Percentiles rank a stretch among this genome's conserved stretches.
Evolutionary conservation across 2,797 vertebrate species (phyloP).

Genomic region (Nasua narica): DNA sequence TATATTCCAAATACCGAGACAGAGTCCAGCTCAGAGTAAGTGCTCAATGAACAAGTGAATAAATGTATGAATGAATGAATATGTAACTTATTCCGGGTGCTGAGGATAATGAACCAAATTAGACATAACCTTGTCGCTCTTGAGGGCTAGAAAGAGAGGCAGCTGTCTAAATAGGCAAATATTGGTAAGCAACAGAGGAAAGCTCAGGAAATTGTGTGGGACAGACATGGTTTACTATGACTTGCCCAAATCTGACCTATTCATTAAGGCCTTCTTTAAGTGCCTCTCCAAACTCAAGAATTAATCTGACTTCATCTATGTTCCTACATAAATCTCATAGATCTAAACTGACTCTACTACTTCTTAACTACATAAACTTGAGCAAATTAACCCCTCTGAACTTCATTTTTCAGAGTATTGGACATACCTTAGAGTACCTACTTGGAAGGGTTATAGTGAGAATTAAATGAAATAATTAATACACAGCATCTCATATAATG

Average conservation of each 20-base stretch:
- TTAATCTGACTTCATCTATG: conserved; percentile 1
- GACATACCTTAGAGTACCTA: not conserved
- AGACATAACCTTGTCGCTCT: not conserved
- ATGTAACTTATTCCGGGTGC: not conserved
- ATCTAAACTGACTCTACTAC: not conserved
- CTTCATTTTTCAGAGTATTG: not conserved
- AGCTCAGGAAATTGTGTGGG: not conserved
- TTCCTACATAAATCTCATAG: not conserved
- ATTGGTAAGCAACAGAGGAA: not conserved
- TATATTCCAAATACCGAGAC: not conserved
- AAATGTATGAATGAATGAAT: not conserved
- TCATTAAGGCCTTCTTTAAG: not conserved
- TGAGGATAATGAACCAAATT: conserved; percentile 14
- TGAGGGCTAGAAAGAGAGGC: not conserved
- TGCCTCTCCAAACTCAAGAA: not conserved
- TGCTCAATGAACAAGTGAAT: not conserved
- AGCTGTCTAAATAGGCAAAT: not conserved
- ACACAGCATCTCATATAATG: not conserved
- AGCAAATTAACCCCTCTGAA: not conserved
- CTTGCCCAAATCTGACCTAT: not conserved
- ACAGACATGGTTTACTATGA: not conserved
- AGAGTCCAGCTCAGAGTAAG: not conserved
- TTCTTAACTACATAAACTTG: not conserved
- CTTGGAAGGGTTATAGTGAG: not conserved
- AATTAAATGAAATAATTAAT: not conserved